Evolutionary conservation across 2,888 invertebrate species (phyloP).

Genomic region (Ochropleura leucogaster): DNA sequence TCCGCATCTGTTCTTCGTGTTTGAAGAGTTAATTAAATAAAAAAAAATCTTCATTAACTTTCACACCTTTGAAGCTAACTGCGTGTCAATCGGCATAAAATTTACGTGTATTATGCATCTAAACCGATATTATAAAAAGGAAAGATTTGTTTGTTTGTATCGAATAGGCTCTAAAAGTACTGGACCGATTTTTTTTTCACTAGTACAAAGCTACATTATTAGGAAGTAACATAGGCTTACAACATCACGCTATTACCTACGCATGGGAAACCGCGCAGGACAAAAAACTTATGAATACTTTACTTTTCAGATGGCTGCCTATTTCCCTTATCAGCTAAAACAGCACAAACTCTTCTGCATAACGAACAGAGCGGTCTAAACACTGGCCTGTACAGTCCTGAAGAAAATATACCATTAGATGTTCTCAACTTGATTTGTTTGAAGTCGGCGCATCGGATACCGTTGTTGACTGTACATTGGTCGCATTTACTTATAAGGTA

Average conservation of each 20-base stretch:
- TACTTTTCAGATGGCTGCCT: slow-evolving; percentile 82
- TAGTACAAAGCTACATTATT: no score
- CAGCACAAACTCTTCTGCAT: slow-evolving; percentile 85
- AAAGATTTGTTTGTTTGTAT: no score
- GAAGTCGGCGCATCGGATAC: slow-evolving; percentile 91
- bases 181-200: no score
- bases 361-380: slow-evolving; percentile 88
- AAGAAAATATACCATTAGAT: slow-evolving; percentile 89
- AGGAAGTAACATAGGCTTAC: no score
- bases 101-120: neutral
- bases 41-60: neutral
- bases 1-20: no score
- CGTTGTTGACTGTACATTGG: slow-evolving; percentile 94
- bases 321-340: slow-evolving; percentile 87
- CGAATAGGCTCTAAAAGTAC: no score
- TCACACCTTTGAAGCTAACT: no score
- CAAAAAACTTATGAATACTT: neutral
- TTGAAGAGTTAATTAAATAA: no score
- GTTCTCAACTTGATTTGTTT: slow-evolving; percentile 91
- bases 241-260: no score
- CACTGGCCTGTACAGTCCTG: slow-evolving; percentile 87
- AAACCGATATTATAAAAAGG: no score
- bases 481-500: slow-evolving; percentile 93
- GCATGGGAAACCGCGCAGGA: no score
- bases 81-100: neutral